Evolutionary conservation across 2,797 vertebrate species (phyloP).

Genomic region (Rhinophrynus dorsalis): DNA sequence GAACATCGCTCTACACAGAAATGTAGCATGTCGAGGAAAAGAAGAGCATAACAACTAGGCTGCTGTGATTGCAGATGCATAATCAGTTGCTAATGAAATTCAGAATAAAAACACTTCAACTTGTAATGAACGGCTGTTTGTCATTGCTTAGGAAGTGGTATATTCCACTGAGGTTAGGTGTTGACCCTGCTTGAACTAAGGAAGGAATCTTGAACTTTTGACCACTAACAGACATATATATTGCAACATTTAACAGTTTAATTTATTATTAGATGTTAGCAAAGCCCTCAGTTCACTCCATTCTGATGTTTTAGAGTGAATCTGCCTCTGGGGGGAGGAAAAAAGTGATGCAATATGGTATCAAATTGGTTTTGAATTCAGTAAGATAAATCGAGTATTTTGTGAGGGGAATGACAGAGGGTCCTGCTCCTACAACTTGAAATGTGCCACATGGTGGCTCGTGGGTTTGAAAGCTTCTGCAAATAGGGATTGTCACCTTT

Average conservation of each 20-base stretch:
- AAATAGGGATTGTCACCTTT: too few relatives aligned
- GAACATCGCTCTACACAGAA: background rate
- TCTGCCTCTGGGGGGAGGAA: too few relatives aligned
- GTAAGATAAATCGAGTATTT: too few relatives aligned
- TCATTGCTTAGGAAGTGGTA: background rate
- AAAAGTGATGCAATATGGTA: too few relatives aligned
- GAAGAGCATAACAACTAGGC: background rate
- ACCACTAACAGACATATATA: background rate
- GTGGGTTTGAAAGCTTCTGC: too few relatives aligned
- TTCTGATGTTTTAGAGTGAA: too few relatives aligned
- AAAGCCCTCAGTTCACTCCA: too few relatives aligned
- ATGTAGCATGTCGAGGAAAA: background rate
- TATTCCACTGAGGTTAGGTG: background rate
- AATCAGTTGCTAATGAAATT: background rate
- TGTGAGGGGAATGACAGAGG: too few relatives aligned
- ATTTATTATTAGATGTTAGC: background rate
- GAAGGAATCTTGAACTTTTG: background rate
- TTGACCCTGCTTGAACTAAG: background rate
- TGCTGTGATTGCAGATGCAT: background rate
- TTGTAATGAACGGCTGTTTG: constrained; percentile 1
- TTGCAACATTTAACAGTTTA: background rate
- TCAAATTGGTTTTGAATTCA: too few relatives aligned
- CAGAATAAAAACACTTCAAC: background rate
- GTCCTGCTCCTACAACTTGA: too few relatives aligned
- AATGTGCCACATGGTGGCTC: too few relatives aligned